Conservation (phyloP, 2,888 invertebrate species). For the Chamaedrilus cognettii region DNA sequence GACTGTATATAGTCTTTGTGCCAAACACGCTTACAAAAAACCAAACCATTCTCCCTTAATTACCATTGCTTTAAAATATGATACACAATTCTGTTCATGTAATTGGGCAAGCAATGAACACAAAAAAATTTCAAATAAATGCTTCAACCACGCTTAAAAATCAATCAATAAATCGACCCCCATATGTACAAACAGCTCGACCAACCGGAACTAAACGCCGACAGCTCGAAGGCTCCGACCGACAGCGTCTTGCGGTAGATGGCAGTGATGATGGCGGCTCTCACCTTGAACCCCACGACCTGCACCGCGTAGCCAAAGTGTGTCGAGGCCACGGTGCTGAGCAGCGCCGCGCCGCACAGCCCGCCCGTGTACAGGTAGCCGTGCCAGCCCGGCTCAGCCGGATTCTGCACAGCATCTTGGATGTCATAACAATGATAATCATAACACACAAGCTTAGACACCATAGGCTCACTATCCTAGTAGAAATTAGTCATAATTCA, state of each 20-base stretch:
- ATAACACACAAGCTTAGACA: too few relatives aligned
- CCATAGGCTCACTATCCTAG: too few relatives aligned
- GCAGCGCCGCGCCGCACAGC: constrained; percentile 69
- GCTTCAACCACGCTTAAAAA: not conserved
- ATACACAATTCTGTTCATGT: too few relatives aligned
- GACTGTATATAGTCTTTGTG: too few relatives aligned
- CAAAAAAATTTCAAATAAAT: not conserved
- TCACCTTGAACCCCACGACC: constrained; percentile 71
- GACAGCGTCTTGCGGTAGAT: constrained; percentile 75
- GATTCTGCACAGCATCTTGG: too few relatives aligned
- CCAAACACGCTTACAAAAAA: too few relatives aligned
- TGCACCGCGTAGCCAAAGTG: constrained; percentile 78
- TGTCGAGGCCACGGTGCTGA: constrained; percentile 77
- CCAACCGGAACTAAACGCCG: constrained; percentile 44
- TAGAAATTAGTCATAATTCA: too few relatives aligned
- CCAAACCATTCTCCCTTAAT: too few relatives aligned
- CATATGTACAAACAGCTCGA: not conserved
- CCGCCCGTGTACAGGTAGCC: constrained; percentile 66
- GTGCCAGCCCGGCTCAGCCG: constrained; percentile 64
- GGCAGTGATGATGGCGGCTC: constrained; percentile 80
- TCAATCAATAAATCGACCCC: not conserved
- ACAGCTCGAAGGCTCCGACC: constrained; percentile 59
- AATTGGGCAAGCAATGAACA: too few relatives aligned
- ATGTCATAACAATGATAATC: too few relatives aligned
- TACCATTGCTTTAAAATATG: too few relatives aligned